Base-by-base conservation (phyloP, 2,113 vertebrate species). In the Hiodon alosoides region DNA sequence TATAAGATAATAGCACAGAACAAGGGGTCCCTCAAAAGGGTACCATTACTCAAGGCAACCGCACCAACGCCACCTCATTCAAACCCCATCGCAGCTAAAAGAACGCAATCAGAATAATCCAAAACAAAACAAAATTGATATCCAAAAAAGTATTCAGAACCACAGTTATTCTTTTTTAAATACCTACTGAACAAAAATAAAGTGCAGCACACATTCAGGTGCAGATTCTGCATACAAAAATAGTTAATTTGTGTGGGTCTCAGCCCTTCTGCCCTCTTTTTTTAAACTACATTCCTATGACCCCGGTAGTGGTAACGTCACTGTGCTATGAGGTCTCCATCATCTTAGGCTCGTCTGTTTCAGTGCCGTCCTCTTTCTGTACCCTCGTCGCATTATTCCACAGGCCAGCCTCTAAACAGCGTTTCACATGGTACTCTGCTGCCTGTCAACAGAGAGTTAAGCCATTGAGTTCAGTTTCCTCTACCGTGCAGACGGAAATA, bases 151-250 rank as follows among this genome's bases (percentile, higher is more conserved):
- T 14, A 72, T 61, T 77, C 77, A n/a, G 76, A 67, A 80, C 73
- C 76, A 55, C 67, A 54, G 9, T 70, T 67, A n/a, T 46, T 3
- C 59, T 7, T 71, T 59, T 69, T 62, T 57, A 74, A 80, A 81
- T 72, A 71, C 47, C 52, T 77, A 70, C 73, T 8, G 59, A 82
- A 79, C 85, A 90, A 90, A 91, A 93, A 91, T 97, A 98, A 98
- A 98, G 96, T 98, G 95, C 96, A 93, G 90, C 87, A 96, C 93
- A 91, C 91, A 91, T 92, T 93, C 92, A 92, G 87, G 85, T 85
- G 87, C 92, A 88, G 88, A 90, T 84, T 79, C 79, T 79, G 76
- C 81, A 78, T 75, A 85, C 67, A 91, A 90, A 84, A 86, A 90
- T 85, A 88, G 87, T 89, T 83, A 31, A 31, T 87, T 70, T 77